Evolutionary conservation across 1,140 invertebrate species (phyloP), one percentile per base, ranked within the genome.

Genomic region (Octopus bimaculoides): DNA sequence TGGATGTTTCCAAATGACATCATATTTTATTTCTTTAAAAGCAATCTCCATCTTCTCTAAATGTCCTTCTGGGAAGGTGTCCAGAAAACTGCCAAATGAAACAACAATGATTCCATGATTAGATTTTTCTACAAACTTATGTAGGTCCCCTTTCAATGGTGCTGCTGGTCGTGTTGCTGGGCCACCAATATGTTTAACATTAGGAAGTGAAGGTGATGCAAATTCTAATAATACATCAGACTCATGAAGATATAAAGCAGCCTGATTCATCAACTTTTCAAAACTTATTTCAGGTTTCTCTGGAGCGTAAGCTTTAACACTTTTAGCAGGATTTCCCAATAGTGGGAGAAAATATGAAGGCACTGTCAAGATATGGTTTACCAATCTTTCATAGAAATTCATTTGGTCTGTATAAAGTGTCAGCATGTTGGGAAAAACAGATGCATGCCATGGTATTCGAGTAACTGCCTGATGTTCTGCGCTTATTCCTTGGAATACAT

Each of bases 101-200:
- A 84, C 81, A 14, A 86, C 55, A 9, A 84, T 81, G 10, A 83
- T 74, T 1, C 84, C 85, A 55, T 82, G 61, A 74, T 82, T 80
- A 12, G 81, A 80, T 20, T 54, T 52, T 54, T 85, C 80, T 54
- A 84, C 74, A 75, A 84, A 84, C n/a, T 53, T 55, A 54, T 82
- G 66, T 53, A 84, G 78, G 9, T 79, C 5, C 0, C 54, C 41
- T 0, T 78, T n/a, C 7, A 86, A 54, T 3, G 80, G 78, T 12
- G 81, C 75, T 10, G 80, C 52, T 4, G 77, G 66, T 41, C 26
- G 54, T 9, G 82, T 61, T 5, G 82, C 74, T n/a, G 83, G 71
- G 26, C 83, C 81, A 20, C 84, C 84, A 41, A 85, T 82, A 41
- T 81, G 78, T 41, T 80, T 82, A n/a, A 82, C 66, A 75, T 86